These are phyloP conservation scores for Xerus inauris DNA, from an alignment of 2,113 vertebrate species.

Conservation along the genomic window DNA sequence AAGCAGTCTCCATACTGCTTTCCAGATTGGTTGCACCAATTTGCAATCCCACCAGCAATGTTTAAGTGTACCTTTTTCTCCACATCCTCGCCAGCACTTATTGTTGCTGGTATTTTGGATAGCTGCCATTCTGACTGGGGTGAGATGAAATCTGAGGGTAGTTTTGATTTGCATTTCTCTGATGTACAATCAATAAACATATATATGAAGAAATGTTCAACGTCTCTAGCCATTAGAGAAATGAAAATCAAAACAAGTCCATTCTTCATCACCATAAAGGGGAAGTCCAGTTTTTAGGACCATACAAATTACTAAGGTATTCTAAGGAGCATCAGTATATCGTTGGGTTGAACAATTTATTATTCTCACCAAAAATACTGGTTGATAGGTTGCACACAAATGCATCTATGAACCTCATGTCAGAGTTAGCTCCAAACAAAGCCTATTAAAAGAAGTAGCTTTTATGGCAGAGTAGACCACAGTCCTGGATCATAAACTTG, in stretches of 20 bases:
- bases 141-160: too few relatives aligned
- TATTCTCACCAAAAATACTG: conserved; percentile 91
- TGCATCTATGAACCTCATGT: conserved; percentile 95
- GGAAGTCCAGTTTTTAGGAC: conserved; percentile 91
- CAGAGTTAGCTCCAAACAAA: conserved; percentile 93
- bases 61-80: too few relatives aligned
- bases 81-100: too few relatives aligned
- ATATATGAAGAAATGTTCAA: too few relatives aligned
- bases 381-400: conserved; percentile 95
- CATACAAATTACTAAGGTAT: conserved; percentile 96
- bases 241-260: conserved; percentile 91
- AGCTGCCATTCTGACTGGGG: too few relatives aligned
- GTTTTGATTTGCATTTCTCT: too few relatives aligned
- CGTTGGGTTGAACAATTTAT: conserved; percentile 97
- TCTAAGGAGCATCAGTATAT: conserved; percentile 97
- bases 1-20: too few relatives aligned
- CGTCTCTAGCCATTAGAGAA: too few relatives aligned
- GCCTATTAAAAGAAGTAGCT: conserved; percentile 90
- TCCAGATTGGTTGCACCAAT: too few relatives aligned
- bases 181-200: too few relatives aligned
- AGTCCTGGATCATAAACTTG: conserved; percentile 45
- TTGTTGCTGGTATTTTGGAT: too few relatives aligned
- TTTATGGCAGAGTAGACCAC: neutral
- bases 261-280: conserved; percentile 92
- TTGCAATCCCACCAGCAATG: too few relatives aligned